Percentiles rank a stretch among this genome's conserved stretches.
phyloP scores from a whole-genome alignment of 2,113 vertebrate genomes.

The Malurus alboscapulatus region DNA sequence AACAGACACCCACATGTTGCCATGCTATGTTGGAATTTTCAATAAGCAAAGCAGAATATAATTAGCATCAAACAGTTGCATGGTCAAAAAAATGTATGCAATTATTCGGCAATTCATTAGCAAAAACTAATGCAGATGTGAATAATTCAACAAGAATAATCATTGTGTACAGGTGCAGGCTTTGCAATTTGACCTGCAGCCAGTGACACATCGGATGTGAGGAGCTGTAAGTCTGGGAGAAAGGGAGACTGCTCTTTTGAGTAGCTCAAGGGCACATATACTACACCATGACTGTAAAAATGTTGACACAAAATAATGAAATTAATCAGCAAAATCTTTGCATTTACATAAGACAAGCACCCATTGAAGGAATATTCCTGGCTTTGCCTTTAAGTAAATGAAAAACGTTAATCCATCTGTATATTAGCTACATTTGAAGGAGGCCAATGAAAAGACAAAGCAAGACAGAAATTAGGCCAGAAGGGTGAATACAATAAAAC shows the following conservation, averaged over 20 bases:
- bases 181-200: neutral
- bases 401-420: neutral
- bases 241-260: neutral
- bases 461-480: neutral
- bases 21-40: neutral
- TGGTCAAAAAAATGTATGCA: neutral
- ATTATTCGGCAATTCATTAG: neutral
- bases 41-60: neutral
- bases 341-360: neutral
- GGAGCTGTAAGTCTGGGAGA: neutral
- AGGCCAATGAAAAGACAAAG: neutral
- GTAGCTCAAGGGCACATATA: neutral
- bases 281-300: neutral
- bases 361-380: neutral
- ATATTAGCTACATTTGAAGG: neutral
- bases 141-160: neutral
- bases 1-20: neutral
- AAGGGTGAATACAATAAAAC: neutral
- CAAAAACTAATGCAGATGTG: neutral
- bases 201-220: neutral
- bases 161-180: neutral
- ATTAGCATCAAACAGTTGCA: neutral
- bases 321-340: neutral
- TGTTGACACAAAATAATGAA: neutral
- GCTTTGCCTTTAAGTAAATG: neutral